These are phyloP conservation scores for Metellina segmentata DNA, from an alignment of 2,888 invertebrate species.

Conservation along the genomic window DNA sequence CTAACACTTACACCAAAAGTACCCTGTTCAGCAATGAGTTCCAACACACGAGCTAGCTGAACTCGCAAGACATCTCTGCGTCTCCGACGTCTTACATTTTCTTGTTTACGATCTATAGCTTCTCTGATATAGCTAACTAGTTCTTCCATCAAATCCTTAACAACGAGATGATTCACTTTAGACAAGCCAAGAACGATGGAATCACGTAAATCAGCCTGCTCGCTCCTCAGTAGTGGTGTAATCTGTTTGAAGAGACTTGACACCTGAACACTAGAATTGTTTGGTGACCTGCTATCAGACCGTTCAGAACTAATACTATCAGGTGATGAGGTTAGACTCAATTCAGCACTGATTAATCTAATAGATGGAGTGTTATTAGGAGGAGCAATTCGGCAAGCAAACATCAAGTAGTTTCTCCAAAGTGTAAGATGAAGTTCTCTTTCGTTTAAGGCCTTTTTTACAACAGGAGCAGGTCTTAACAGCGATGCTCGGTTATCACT, in stretches of 20 bases:
- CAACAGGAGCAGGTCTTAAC: constrained; percentile 87
- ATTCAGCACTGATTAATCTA: constrained; percentile 95
- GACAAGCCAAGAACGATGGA: constrained; percentile 96
- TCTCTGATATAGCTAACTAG: constrained; percentile 94
- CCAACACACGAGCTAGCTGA: constrained; percentile 94
- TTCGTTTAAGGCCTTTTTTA: constrained; percentile 95
- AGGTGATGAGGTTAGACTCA: constrained; percentile 86
- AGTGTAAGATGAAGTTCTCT: constrained; percentile 96
- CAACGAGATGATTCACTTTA: constrained; percentile 95
- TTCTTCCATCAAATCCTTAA: constrained; percentile 98
- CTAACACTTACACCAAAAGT: constrained; percentile 91
- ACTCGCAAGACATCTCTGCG: constrained; percentile 95
- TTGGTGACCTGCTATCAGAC: constrained; percentile 87
- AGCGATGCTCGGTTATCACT: constrained; percentile 98
- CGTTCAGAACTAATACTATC: constrained; percentile 90
- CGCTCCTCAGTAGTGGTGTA: constrained; percentile 94
- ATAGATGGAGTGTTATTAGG: constrained; percentile 88
- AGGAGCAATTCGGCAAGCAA: constrained; percentile 97
- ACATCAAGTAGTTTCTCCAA: constrained; percentile 98
- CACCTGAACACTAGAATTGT: constrained; percentile 84
- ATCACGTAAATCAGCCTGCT: constrained; percentile 95
- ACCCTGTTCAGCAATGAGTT: constrained; percentile 94
- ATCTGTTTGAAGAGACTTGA: constrained; percentile 94
- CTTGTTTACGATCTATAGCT: constrained; percentile 97
- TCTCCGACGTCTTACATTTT: constrained; percentile 94